A percentile compares a stretch with the other conserved stretches of the same genome.
These are phyloP conservation scores for Chiloscyllium plagiosum DNA, from an alignment of 2,113 vertebrate genomes.

Conservation along the genomic window DNA sequence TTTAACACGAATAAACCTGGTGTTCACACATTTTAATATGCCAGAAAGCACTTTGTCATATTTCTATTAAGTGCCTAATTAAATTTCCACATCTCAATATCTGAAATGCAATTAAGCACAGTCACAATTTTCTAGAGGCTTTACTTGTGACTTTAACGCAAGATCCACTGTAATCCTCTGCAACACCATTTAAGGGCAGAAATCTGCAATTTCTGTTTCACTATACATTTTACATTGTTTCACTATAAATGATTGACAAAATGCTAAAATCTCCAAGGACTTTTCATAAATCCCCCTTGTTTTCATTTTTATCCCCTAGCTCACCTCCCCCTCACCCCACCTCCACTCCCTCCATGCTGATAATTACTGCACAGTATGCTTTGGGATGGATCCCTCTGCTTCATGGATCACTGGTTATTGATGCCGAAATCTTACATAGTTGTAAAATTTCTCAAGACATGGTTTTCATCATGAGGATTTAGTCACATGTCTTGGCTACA, in stretches of 20 bases:
- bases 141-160: neutral
- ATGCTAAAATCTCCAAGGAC: neutral
- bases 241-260: too few species aligned
- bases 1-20: slow-evolving; percentile 2
- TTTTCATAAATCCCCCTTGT: slow-evolving; percentile 16
- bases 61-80: slow-evolving; percentile 23
- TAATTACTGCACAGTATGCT: neutral
- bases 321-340: neutral
- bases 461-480: slow-evolving; percentile 34
- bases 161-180: slow-evolving; percentile 24
- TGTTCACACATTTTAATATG: slow-evolving; percentile 3
- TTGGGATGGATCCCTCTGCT: neutral
- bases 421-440: neutral
- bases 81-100: slow-evolving; percentile 31
- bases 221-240: slow-evolving; percentile 14
- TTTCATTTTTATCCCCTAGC: neutral
- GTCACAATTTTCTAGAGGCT: neutral
- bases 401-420: slow-evolving; percentile 15
- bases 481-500: slow-evolving; percentile 21
- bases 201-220: slow-evolving; percentile 29
- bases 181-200: slow-evolving; percentile 22
- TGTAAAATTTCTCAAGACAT: slow-evolving; percentile 34
- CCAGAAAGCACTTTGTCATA: slow-evolving; percentile 12
- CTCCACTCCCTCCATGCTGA: neutral
- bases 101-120: slow-evolving; percentile 28